Conservation (phyloP, 2,113 vertebrate species). For the Aegithalos caudatus region DNA sequence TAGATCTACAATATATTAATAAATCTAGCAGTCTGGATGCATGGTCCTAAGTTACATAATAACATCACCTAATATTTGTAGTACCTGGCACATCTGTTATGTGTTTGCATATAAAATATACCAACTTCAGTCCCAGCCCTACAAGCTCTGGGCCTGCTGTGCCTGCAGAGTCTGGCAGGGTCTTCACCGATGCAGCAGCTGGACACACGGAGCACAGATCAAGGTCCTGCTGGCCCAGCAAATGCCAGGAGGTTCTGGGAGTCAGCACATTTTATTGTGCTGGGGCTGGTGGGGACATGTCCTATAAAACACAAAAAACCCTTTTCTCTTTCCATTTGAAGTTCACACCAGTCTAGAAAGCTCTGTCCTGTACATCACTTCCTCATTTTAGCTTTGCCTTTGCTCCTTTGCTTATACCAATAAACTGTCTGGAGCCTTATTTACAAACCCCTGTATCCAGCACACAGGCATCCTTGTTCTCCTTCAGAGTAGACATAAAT, state of each 20-base stretch:
- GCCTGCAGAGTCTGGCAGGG: not conserved
- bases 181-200: fast-evolving
- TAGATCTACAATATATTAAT: not conserved
- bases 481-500: not conserved
- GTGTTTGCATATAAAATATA: not conserved
- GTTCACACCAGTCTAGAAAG: not conserved
- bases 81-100: not conserved
- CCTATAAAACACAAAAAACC: not conserved
- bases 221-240: not conserved
- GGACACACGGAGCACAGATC: not conserved
- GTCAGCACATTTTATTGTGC: not conserved
- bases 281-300: not conserved
- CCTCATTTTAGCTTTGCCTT: not conserved
- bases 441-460: not conserved
- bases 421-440: not conserved
- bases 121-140: not conserved
- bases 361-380: not conserved
- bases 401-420: not conserved
- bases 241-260: not conserved
- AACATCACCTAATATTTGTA: not conserved
- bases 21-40: not conserved
- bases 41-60: not conserved
- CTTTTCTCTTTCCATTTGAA: not conserved
- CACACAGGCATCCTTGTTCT: not conserved
- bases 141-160: not conserved